Percentiles rank a stretch among this genome's conserved stretches.
phyloP scores from a whole-genome alignment of 30 jellyfish, hydroid and myxozoan genomes.

The Nemopilema nomurai region DNA sequence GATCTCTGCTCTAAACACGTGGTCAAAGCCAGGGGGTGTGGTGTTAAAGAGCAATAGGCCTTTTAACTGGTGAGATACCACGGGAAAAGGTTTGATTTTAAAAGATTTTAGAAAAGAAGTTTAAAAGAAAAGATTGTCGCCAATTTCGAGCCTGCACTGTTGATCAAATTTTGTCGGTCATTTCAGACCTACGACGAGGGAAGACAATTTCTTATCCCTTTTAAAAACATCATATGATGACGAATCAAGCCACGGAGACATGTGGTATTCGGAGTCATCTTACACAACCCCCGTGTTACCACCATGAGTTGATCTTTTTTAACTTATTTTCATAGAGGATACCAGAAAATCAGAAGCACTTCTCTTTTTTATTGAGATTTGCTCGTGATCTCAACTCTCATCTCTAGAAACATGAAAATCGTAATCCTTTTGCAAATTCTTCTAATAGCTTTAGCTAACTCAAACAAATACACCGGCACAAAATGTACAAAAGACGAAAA shows the following conservation, averaged over 20 bases:
- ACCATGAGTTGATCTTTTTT: not conserved
- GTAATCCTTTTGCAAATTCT: not conserved
- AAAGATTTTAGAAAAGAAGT: no score
- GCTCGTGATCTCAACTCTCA: no score
- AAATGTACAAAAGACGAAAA: constrained; percentile 78
- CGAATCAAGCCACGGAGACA: no score
- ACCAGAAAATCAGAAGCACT: not conserved
- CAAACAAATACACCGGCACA: constrained; percentile 63
- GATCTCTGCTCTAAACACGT: not conserved
- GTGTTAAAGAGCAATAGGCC: not conserved
- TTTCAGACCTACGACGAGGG: no score
- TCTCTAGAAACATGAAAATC: constrained; percentile 23
- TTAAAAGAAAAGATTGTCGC: not conserved
- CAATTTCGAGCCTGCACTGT: not conserved
- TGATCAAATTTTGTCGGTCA: no score
- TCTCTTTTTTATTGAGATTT: no score
- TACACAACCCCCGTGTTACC: not conserved
- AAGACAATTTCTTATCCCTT: no score
- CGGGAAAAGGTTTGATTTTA: not conserved
- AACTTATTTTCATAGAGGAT: not conserved
- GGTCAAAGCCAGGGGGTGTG: not conserved
- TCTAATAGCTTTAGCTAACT: constrained; percentile 22
- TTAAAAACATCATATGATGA: no score
- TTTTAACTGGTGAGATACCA: not conserved
- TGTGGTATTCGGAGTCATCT: not conserved